Evolutionary conservation across 2,113 vertebrate genomes (phyloP).

Genomic region (Clupea harengus): DNA sequence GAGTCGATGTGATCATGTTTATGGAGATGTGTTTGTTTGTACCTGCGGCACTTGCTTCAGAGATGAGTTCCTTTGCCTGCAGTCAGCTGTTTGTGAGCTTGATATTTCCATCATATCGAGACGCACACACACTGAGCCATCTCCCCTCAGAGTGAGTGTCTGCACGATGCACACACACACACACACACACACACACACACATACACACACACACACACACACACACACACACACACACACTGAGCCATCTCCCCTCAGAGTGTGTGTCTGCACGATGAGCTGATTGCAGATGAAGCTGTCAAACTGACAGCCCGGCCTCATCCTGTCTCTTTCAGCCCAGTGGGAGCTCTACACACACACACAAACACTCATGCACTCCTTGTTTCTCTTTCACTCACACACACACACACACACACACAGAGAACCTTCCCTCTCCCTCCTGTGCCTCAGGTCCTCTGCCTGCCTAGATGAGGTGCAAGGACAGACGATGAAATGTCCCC

Average conservation of each 20-base stretch:
- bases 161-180: too few species aligned
- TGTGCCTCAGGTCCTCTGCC: too few species aligned
- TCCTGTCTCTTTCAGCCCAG: too few species aligned
- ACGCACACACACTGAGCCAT: neutral
- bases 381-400: neutral
- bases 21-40: neutral
- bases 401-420: neutral
- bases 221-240: neutral
- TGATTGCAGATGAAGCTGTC: neutral
- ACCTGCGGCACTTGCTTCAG: neutral
- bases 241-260: too few species aligned
- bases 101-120: neutral
- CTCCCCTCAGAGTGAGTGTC: too few species aligned
- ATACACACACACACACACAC: neutral
- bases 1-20: neutral
- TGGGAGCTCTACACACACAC: neutral
- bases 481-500: too few species aligned
- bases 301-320: neutral
- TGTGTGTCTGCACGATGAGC: neutral
- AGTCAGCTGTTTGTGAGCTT: slow-evolving; percentile 2
- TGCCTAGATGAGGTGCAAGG: too few species aligned
- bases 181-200: too few species aligned
- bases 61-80: neutral
- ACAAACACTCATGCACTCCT: neutral
- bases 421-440: too few species aligned